Percentiles rank a stretch among this genome's conserved stretches.
Evolutionary conservation across 2,113 vertebrate species (phyloP).

Genomic region (Galbula dea): DNA sequence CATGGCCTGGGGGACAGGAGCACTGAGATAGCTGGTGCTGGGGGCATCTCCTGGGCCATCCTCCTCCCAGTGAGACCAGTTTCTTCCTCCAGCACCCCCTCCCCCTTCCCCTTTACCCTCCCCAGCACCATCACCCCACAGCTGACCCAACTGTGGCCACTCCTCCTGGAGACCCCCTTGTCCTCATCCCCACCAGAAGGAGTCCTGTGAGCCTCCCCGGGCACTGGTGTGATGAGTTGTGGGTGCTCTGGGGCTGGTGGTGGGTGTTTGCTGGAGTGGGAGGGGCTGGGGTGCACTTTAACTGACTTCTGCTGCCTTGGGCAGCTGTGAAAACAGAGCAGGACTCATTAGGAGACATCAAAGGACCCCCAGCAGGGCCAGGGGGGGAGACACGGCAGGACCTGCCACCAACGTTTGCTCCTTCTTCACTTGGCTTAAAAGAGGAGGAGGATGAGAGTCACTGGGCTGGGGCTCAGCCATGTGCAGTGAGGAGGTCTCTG

Average conservation of each 20-base stretch:
- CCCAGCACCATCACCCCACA: fast-evolving
- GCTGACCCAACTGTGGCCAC: neutral
- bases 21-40: neutral
- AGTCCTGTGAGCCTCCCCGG: neutral
- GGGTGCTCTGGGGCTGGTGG: neutral
- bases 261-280: neutral
- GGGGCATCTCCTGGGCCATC: neutral
- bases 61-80: neutral
- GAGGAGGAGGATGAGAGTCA: neutral
- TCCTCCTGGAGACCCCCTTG: neutral
- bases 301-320: neutral
- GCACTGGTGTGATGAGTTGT: neutral
- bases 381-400: neutral
- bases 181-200: fast-evolving
- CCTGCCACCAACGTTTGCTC: neutral
- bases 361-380: neutral
- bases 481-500: neutral
- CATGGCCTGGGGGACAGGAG: neutral
- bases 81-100: neutral
- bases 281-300: neutral
- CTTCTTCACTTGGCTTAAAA: neutral
- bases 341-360: constrained; percentile 50
- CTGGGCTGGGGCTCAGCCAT: neutral
- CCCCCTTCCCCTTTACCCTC: neutral
- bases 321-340: constrained; percentile 61